Conservation (phyloP, 2,113 vertebrate species). For the Trogon surrucura region DNA sequence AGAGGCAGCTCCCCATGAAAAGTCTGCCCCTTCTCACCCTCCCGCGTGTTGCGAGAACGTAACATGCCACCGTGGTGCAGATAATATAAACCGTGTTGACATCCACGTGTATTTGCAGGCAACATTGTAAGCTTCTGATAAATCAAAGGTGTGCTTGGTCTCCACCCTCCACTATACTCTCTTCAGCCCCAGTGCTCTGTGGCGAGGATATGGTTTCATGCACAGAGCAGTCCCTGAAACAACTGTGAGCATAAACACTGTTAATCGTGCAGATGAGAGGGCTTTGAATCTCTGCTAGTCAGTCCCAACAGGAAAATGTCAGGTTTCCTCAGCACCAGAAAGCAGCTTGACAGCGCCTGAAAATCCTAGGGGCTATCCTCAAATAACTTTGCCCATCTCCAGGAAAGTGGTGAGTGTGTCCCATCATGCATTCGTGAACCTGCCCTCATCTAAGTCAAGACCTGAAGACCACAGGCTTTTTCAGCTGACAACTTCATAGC, state of each 20-base stretch:
- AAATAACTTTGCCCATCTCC: neutral
- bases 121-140: neutral
- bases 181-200: neutral
- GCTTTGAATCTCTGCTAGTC: neutral
- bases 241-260: neutral
- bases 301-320: neutral
- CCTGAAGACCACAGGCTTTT: neutral
- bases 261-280: neutral
- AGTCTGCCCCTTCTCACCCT: neutral
- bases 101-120: neutral
- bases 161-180: neutral
- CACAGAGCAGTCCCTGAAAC: neutral
- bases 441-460: neutral
- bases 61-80: neutral
- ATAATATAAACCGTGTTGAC: neutral
- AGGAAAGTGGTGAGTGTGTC: neutral
- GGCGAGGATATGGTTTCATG: neutral
- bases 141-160: neutral
- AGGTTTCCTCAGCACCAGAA: neutral
- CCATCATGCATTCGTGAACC: neutral
- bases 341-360: neutral
- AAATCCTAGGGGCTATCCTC: neutral
- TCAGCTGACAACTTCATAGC: neutral
- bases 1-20: neutral
- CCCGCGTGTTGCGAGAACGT: accelerated